A percentile compares a stretch with the other conserved stretches of the same genome.
phyloP scores from a whole-genome alignment of 2,113 vertebrate species.

The Callospermophilus lateralis region DNA sequence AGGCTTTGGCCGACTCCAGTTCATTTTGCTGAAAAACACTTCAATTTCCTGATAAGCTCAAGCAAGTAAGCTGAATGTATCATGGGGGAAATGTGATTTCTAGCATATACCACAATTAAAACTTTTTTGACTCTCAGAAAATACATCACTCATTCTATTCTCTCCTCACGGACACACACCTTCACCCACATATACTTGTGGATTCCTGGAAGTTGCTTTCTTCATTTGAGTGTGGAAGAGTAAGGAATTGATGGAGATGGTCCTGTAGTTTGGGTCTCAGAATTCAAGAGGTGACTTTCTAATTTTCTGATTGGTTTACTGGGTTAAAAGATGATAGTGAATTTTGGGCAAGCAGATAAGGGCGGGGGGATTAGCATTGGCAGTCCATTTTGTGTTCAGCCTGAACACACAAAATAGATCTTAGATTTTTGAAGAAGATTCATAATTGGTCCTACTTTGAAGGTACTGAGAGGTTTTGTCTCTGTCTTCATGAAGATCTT shows the following conservation, averaged over 20 bases:
- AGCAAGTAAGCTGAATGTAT: not conserved
- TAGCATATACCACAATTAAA: not conserved
- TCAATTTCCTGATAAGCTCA: not conserved
- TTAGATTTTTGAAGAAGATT: not conserved
- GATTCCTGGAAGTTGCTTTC: not conserved
- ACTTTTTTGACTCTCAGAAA: not conserved
- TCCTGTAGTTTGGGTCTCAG: not conserved
- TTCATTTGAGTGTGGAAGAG: not conserved
- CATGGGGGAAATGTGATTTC: not conserved
- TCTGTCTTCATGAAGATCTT: not conserved
- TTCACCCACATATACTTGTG: not conserved
- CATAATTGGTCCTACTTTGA: not conserved
- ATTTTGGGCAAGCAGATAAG: not conserved
- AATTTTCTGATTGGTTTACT: not conserved
- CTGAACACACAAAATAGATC: not conserved
- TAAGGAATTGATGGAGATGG: not conserved
- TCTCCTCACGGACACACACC: not conserved
- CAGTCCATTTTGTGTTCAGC: not conserved
- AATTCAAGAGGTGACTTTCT: not conserved
- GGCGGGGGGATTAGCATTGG: not conserved
- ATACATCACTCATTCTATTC: not conserved
- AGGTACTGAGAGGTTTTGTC: not conserved
- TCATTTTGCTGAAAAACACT: constrained; percentile 3
- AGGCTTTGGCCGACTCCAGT: not conserved
- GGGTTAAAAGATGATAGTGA: not conserved